These are phyloP conservation scores for Dendrolimus houi DNA, from an alignment of 2,888 invertebrate species.

Conservation along the genomic window DNA sequence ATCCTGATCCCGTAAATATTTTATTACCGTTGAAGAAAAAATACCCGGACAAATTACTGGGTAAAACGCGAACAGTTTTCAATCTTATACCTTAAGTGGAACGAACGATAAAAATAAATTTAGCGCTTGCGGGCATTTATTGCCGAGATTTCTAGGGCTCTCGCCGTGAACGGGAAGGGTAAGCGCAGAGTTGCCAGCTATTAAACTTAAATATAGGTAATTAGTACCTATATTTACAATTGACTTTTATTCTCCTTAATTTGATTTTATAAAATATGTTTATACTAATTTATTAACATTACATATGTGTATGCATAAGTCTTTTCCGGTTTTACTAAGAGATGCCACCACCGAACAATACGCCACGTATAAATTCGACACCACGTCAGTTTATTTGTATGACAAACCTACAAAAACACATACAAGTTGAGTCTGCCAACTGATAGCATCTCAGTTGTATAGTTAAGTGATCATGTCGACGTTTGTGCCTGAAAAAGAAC, in stretches of 20 bases:
- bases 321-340: too few relatives aligned
- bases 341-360: too few relatives aligned
- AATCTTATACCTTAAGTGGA: conserved; percentile 73
- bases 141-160: conserved; percentile 66
- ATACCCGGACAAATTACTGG: conserved; percentile 57
- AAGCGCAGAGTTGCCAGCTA: conserved; percentile 17
- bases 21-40: conserved; percentile 61
- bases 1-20: conserved; percentile 69
- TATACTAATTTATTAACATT: too few relatives aligned
- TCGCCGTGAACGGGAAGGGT: conserved; percentile 15
- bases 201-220: conserved; percentile 9
- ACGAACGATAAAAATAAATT: conserved; percentile 72
- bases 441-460: too few relatives aligned
- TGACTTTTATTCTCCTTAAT: not conserved
- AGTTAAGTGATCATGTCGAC: too few relatives aligned
- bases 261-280: not conserved
- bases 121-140: conserved; percentile 68
- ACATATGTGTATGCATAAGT: too few relatives aligned
- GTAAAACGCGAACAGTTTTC: conserved; percentile 62
- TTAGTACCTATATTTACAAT: not conserved
- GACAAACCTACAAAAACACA: too few relatives aligned
- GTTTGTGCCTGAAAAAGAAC: too few relatives aligned
- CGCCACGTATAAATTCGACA: too few relatives aligned
- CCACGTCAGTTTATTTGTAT: too few relatives aligned
- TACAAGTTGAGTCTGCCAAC: too few relatives aligned